A percentile compares a stretch with the other conserved stretches of the same genome.
phyloP scores from a whole-genome alignment of 2,888 invertebrate species.

The Tetragonisca angustula region DNA sequence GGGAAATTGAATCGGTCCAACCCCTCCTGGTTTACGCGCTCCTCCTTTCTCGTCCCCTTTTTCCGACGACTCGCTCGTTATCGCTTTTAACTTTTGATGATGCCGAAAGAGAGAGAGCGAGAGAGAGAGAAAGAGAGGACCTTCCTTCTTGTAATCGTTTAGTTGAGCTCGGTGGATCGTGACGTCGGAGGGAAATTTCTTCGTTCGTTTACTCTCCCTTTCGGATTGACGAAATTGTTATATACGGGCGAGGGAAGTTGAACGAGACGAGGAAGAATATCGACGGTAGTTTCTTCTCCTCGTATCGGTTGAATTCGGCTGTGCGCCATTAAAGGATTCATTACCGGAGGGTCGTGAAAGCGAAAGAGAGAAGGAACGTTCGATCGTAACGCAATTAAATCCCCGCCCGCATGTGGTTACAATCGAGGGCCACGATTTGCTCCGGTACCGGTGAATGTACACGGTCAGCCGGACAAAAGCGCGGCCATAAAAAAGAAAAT shows the following conservation, averaged over 20 bases:
- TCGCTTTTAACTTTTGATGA: constrained; percentile 44
- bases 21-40: background rate
- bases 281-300: background rate
- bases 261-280: background rate
- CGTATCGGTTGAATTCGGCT: background rate
- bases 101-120: background rate
- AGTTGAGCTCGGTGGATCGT: background rate
- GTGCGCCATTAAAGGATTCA: background rate
- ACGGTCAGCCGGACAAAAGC: constrained; percentile 62
- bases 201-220: background rate
- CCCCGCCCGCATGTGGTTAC: background rate
- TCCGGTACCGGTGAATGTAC: constrained; percentile 47
- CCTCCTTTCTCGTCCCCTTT: background rate
- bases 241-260: background rate
- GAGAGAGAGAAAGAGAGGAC: background rate
- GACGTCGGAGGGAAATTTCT: constrained; percentile 3
- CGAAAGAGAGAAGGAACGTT: background rate
- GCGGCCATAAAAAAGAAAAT: constrained; percentile 58
- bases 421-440: constrained; percentile 57
- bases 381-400: constrained; percentile 48
- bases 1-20: constrained; percentile 43
- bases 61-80: constrained; percentile 14
- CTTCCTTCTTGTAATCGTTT: background rate
- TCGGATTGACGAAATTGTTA: constrained; percentile 16
- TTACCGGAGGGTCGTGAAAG: background rate